Conservation (phyloP, 2,888 invertebrate genomes). For the Cryptocephalus primarius region DNA sequence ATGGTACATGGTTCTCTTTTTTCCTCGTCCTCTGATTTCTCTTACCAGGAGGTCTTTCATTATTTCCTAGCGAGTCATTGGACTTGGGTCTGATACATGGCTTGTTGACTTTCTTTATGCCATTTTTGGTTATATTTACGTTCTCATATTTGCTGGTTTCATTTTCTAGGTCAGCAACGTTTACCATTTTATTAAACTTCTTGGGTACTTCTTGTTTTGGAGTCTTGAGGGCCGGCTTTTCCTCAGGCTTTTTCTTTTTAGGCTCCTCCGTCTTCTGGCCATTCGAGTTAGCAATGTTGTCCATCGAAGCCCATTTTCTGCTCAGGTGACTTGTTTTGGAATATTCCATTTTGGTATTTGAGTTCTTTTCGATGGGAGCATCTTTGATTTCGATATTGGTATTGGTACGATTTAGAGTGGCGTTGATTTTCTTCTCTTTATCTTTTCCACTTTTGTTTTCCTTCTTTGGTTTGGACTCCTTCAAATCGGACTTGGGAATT, state of each 20-base stretch:
- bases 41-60: constrained; percentile 35
- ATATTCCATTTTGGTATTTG: constrained; percentile 32
- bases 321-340: constrained; percentile 35
- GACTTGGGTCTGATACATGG: constrained; percentile 22
- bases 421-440: constrained; percentile 27
- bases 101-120: constrained; percentile 28
- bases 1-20: constrained; percentile 35
- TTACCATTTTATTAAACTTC: constrained; percentile 33
- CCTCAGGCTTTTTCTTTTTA: constrained; percentile 29
- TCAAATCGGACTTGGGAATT: constrained; percentile 30
- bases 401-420: constrained; percentile 40
- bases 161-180: constrained; percentile 24
- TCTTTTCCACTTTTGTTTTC: constrained; percentile 34
- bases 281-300: constrained; percentile 38
- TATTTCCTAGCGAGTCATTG: constrained; percentile 21
- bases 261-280: constrained; percentile 35
- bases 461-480: constrained; percentile 34
- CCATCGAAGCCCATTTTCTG: constrained; percentile 51
- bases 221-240: constrained; percentile 31
- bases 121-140: constrained; percentile 24
- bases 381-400: constrained; percentile 43
- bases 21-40: constrained; percentile 44
- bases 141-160: constrained; percentile 25
- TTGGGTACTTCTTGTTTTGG: constrained; percentile 33
- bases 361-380: constrained; percentile 21